phyloP scores from a whole-genome alignment of 2,888 invertebrate species.

The Colostygia pectinataria region DNA sequence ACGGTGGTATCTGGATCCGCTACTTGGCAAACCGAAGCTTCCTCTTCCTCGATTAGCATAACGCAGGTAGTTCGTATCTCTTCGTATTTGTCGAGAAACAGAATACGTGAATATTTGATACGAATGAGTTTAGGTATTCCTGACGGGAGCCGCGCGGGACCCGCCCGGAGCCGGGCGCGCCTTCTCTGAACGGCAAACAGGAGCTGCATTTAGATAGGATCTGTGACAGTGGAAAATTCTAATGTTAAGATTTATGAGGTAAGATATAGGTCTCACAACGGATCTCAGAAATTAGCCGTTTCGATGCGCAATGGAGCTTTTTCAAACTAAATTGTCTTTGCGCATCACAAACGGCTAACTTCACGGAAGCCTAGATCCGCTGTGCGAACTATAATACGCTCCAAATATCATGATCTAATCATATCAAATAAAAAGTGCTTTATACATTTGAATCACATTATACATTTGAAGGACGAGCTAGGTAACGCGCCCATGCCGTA shows the following conservation, averaged over 20 bases:
- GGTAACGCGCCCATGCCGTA: too few relatives aligned
- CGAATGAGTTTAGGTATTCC: constrained; percentile 3
- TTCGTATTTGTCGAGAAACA: constrained; percentile 7
- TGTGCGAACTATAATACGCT: too few relatives aligned
- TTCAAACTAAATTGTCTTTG: too few relatives aligned
- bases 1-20: background rate
- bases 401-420: too few relatives aligned
- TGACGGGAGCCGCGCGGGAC: background rate
- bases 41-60: constrained; percentile 5
- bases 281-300: too few relatives aligned
- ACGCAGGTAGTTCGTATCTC: constrained; percentile 2
- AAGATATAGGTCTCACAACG: too few relatives aligned
- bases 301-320: too few relatives aligned
- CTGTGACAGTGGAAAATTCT: background rate
- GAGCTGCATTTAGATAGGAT: background rate
- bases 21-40: background rate
- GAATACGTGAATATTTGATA: constrained; percentile 16
- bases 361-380: too few relatives aligned
- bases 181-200: background rate
- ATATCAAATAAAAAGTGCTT: too few relatives aligned
- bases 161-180: background rate
- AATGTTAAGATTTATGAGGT: background rate
- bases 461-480: too few relatives aligned
- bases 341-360: too few relatives aligned
- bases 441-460: too few relatives aligned